A percentile compares a stretch with the other conserved stretches of the same genome.
Evolutionary conservation across 2,113 vertebrate species (phyloP).

Genomic region (Scatophagus argus): DNA sequence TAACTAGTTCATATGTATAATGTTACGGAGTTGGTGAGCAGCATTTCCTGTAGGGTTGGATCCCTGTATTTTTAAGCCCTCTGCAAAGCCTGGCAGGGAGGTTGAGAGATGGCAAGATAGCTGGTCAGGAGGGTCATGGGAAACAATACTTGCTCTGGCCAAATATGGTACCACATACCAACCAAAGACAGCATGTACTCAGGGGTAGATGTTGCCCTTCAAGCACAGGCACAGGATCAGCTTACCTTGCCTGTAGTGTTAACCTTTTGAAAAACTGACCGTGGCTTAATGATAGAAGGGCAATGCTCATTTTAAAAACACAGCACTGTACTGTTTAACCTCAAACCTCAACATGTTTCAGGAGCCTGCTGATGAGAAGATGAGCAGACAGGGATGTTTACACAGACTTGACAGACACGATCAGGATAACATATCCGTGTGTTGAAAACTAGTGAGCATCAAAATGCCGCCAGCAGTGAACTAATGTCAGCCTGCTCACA

Average conservation of each 20-base stretch:
- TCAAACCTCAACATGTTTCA: slow-evolving; percentile 39
- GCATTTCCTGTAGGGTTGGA: slow-evolving; percentile 5
- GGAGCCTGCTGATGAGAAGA: slow-evolving; percentile 20
- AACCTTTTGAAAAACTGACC: slow-evolving; percentile 65
- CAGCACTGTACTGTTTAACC: slow-evolving; percentile 25
- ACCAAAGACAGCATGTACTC: slow-evolving; percentile 44
- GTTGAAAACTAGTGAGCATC: slow-evolving; percentile 5
- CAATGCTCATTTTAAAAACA: slow-evolving; percentile 32
- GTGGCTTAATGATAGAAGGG: slow-evolving; percentile 50
- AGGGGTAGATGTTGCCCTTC: slow-evolving; percentile 57
- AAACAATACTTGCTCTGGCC: slow-evolving; percentile 55
- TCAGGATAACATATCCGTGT: slow-evolving; percentile 26
- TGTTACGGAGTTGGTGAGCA: neutral
- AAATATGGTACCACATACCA: slow-evolving; percentile 67
- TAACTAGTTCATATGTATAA: slow-evolving; percentile 9
- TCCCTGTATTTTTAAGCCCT: slow-evolving; percentile 19
- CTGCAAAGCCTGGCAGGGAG: slow-evolving; percentile 20
- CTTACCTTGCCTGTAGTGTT: slow-evolving; percentile 67
- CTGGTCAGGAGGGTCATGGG: slow-evolving; percentile 22
- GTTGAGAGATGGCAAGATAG: slow-evolving; percentile 34
- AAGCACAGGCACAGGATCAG: slow-evolving; percentile 60
- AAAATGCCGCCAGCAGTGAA: slow-evolving; percentile 27
- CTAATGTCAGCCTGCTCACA: slow-evolving; percentile 28
- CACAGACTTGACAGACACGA: slow-evolving; percentile 41
- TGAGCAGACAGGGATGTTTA: slow-evolving; percentile 48